Base-by-base conservation (phyloP, 2,888 invertebrate genomes). In the Pyralis farinalis region DNA sequence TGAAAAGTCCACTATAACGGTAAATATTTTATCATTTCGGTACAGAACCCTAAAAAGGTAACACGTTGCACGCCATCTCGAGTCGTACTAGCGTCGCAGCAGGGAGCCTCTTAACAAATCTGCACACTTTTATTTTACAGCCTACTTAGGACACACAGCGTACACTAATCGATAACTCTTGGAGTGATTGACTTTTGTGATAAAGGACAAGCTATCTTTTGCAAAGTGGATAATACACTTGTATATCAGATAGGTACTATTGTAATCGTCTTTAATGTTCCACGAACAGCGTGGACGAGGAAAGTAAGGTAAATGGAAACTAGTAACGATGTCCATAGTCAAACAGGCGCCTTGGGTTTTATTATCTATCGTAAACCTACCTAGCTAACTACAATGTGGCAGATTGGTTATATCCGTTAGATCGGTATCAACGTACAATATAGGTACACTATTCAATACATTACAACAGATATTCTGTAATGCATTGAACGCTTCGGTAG, bases 301-400 rank as follows among this genome's bases (percentile, higher is more conserved):
- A 31, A 36, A 41, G 36, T 37, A 33, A 33, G 37, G 33, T 11
- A 28, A 42, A 33, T 36, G 36, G 37, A 42, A 33, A 37, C 33
- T 37, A 37, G n/a, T n/a, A 25, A 25, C 1, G 25, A 25, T 7
- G 25, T 5, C 7, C 25, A 8, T 25, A 25, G 25, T 25, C 25
- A 25, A 7, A 25, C 25, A 25, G 25, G 25, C 25, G 25, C 25
- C 25, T 7, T n/a, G 8, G n/a, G 1, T 25, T 25, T 25, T 25
- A 25, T 25, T 25, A 25, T 25, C 25, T 2, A 7, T 25, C 25
- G 25, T 25, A 25, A 25, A 25, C 25, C 25, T 8, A 8, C 25
- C 25, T n/a, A 25, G 3, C 25, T 25, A 25, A 16, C 16, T 16
- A 16, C 16, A 16, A 8, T 8, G 25, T 25, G 25, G 25, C 25